A percentile compares a stretch with the other conserved stretches of the same genome.
Conservation (phyloP, 2,888 invertebrate species). For the Lobophora halterata region DNA sequence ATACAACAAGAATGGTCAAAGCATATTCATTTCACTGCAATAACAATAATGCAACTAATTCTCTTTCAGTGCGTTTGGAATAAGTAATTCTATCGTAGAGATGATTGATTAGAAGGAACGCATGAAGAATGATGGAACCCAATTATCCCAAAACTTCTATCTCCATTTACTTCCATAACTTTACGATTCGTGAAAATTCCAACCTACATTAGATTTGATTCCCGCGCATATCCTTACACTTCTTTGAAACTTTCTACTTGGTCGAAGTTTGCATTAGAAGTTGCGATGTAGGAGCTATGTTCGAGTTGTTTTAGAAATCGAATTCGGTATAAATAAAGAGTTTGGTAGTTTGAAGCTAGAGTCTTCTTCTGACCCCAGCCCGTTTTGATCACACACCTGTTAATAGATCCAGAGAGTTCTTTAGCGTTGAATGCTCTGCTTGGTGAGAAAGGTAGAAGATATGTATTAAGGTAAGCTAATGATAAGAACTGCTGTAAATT, state of each 20-base stretch:
- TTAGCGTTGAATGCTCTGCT: slow-evolving; percentile 46
- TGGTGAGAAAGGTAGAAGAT: slow-evolving; percentile 52
- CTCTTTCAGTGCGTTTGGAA: slow-evolving; percentile 42
- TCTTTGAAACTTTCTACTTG: slow-evolving; percentile 72
- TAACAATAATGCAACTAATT: slow-evolving; percentile 33
- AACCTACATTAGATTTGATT: slow-evolving; percentile 68
- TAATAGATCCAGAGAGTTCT: slow-evolving; percentile 48
- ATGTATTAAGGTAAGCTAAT: slow-evolving; percentile 40
- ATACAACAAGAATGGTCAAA: slow-evolving; percentile 19
- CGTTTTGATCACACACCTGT: slow-evolving; percentile 58
- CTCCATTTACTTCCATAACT: slow-evolving; percentile 52
- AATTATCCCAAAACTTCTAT: slow-evolving; percentile 52
- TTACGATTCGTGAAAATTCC: slow-evolving; percentile 79
- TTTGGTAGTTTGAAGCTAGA: slow-evolving; percentile 76
- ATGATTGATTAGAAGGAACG: slow-evolving; percentile 64
- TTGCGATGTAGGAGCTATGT: slow-evolving; percentile 77
- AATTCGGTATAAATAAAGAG: slow-evolving; percentile 68
- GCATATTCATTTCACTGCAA: slow-evolving; percentile 19
- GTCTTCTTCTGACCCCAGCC: slow-evolving; percentile 69
- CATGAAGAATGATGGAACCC: slow-evolving; percentile 63
- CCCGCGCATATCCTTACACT: slow-evolving; percentile 71
- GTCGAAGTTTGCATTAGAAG: slow-evolving; percentile 76
- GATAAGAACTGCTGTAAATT: slow-evolving; percentile 19
- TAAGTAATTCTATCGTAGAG: slow-evolving; percentile 43
- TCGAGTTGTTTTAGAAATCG: slow-evolving; percentile 72